Base-by-base conservation (phyloP, 2,888 invertebrate species). In the Entomobrya proxima region DNA sequence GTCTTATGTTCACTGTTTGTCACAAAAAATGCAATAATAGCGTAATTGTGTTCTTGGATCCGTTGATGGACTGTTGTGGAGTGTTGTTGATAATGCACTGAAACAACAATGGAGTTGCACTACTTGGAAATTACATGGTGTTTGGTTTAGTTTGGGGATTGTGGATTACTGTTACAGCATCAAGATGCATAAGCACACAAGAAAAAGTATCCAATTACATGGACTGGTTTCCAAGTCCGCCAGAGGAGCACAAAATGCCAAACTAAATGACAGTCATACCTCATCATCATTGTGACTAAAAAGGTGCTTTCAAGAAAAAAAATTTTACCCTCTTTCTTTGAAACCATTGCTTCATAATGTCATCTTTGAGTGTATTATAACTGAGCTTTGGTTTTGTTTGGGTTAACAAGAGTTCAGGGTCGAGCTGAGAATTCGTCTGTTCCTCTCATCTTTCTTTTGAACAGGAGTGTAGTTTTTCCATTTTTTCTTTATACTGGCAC, bases 181-280 rank as follows among this genome's bases (percentile, higher is more conserved):
- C 18, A 35, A 44, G 40, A 40, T 27, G 30, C 30, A 64, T 78
- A 67, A 78, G 50, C 78, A 64, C 64, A 15, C 64, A 24, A 35
- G n/a, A 76, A 78, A 78, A 78, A 21, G 78, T 78, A 35, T 78
- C 78, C 64, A 78, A 78, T 78, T 78, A 78, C 78, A 78, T 18
- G 50, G 64, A 35, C 35, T 9, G 35, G 24, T 21, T 13, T 24
- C 15, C 21, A 40, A 21, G 7, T 21, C 13, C 15, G 21, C n/a
- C 7, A 58, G 30, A 76, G 61, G 30, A 50, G 21, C 47, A 78
- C 15, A 44, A 64, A 24, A 76, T 52, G 27, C 24, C 32, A 50
- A 50, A 40, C 67, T 47, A 40, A 67, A 30, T 67, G 67, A 67
- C 67, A 67, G 37, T 11, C 37, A 40, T 37, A 67, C 24, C 37